Base-by-base conservation (phyloP, 2,797 vertebrate genomes). In the Lophotriccus pileatus region DNA sequence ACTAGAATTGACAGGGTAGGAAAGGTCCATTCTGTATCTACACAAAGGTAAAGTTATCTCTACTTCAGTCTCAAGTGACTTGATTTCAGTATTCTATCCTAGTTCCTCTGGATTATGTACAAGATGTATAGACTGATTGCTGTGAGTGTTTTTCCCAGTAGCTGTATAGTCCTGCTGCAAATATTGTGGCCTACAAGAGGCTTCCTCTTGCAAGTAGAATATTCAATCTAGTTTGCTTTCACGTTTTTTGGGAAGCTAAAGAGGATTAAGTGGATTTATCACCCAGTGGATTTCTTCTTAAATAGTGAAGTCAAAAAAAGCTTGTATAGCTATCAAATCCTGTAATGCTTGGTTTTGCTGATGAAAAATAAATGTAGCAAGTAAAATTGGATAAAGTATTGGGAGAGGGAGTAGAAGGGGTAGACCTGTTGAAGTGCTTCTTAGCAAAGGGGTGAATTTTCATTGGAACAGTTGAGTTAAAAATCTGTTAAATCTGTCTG, bases 321-420 rank as follows among this genome's bases (percentile, higher is more conserved):
- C 44, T 60, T 2, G 0, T 77, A 1, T 30, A 64, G 47, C 12
- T 41, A 17, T 84, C 19, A 41, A 41, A 75, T 75, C 86, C 62
- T 72, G 30, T 78, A 64, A 34, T 28, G 8, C 28, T 84, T 87
- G 84, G 14, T 59, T 93, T 89, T 89, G n/a, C 30, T 89, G 67
- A 37, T 49, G 58, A 25, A 72, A 86, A 82, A 68, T 28, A 7
- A 46, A 64, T 39, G 39, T 76, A 72, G 34, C 25, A 82, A 85
- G 52, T 62, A 69, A 86, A 88, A 63, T 59, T 44, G 67, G 30
- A 17, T 74, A 15, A 32, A 79, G 23, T 1, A 6, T 24, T 34
- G 12, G 2, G 9, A 4, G 1, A 6, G 32, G 2, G 2, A 2
- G 13, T 20, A 8, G 21, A 49, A 52, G 27, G 47, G 15, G 2